Evolutionary conservation across 2,888 invertebrate genomes (phyloP).

Genomic region (Ormia ochracea): DNA sequence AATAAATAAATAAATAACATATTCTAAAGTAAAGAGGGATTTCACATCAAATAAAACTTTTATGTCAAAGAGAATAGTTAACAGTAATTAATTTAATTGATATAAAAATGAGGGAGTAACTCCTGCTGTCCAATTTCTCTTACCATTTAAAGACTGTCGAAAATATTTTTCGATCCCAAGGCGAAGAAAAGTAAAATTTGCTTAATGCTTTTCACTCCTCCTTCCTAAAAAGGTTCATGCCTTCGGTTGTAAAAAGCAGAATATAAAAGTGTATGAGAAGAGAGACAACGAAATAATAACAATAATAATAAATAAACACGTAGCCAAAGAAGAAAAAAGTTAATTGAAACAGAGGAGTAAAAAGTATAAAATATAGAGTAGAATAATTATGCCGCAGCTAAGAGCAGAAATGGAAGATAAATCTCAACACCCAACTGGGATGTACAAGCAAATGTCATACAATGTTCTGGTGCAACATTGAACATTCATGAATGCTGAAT

Average conservation of each 20-base stretch:
- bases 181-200: not conserved
- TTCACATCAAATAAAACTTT: too few species aligned
- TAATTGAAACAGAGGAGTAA: constrained; percentile 1
- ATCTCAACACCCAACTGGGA: constrained; percentile 9
- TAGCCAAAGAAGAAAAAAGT: not conserved
- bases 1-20: too few species aligned
- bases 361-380: not conserved
- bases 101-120: too few species aligned
- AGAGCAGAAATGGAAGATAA: not conserved
- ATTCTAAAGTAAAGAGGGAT: too few species aligned
- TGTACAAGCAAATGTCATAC: not conserved
- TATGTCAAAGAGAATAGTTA: too few species aligned
- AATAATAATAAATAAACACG: not conserved
- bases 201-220: not conserved
- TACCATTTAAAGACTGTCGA: too few species aligned
- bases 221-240: not conserved
- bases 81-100: too few species aligned
- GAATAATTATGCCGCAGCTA: not conserved
- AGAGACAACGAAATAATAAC: not conserved
- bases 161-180: too few species aligned
- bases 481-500: constrained; percentile 39
- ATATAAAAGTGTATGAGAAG: not conserved
- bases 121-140: too few species aligned
- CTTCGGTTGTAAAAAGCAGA: constrained; percentile 24
- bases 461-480: constrained; percentile 6